phyloP scores from a whole-genome alignment of 2,888 invertebrate species.

The Celastrina argiolus region DNA sequence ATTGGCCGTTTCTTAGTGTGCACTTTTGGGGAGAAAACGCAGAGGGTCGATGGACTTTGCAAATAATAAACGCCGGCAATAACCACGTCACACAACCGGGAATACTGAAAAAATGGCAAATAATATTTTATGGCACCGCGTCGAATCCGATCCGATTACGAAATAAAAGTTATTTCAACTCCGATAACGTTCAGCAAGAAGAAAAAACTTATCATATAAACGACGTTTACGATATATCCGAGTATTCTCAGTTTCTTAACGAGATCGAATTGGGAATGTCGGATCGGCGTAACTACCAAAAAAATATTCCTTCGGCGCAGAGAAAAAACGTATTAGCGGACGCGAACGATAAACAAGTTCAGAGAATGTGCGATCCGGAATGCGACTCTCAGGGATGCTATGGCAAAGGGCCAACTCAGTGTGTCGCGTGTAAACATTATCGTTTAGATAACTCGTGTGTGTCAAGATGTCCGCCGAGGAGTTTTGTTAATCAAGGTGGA shows the following conservation, averaged over 20 bases:
- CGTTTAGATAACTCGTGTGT: conserved; percentile 91
- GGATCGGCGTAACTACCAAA: conserved; percentile 82
- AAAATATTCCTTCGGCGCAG: conserved; percentile 81
- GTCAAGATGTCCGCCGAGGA: conserved; percentile 88
- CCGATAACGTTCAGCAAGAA: conserved; percentile 62
- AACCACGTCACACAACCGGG: conserved; percentile 91
- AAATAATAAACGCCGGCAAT: conserved; percentile 85
- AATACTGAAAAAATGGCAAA: conserved; percentile 94
- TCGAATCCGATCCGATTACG: conserved; percentile 88
- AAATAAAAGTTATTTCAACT: conserved; percentile 72
- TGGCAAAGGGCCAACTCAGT: conserved; percentile 89
- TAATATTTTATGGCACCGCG: conserved; percentile 96
- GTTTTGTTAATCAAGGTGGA: conserved; percentile 88
- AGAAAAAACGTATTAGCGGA: conserved; percentile 79
- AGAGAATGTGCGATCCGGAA: conserved; percentile 88
- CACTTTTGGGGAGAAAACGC: conserved; percentile 98
- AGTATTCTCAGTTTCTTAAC: conserved; percentile 77
- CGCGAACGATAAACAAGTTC: conserved; percentile 79
- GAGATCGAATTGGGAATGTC: conserved; percentile 72
- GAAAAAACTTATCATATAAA: conserved; percentile 80
- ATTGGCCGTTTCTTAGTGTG: conserved; percentile 99
- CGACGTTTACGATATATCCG: conserved; percentile 79
- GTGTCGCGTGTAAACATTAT: conserved; percentile 89
- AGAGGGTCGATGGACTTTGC: conserved; percentile 91
- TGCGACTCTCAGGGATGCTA: conserved; percentile 88